Evolutionary conservation across 1,140 invertebrate genomes (phyloP).

Genomic region (Thaumetopoea pityocampa): DNA sequence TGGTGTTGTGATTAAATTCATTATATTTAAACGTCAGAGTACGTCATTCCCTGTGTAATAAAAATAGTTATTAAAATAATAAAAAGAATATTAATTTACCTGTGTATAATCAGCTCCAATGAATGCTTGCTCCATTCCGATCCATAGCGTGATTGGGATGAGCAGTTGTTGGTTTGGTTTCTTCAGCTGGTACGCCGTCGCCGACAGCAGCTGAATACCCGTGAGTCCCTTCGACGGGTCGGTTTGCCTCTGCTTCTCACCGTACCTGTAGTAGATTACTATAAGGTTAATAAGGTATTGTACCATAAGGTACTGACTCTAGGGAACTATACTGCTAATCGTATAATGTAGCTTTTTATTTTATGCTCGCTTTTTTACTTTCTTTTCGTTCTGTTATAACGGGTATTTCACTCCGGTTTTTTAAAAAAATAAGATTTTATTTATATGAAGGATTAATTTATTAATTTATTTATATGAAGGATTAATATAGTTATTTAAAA

Average conservation of each 20-base stretch:
- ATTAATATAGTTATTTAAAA: no score
- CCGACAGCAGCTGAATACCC: constrained; percentile 88
- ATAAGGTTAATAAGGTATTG: background rate
- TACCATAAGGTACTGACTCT: constrained; percentile 9
- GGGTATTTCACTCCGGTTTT: no score
- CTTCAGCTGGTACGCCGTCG: constrained; percentile 93
- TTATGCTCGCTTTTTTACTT: no score
- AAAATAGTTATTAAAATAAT: no score
- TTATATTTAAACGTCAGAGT: no score
- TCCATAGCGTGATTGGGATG: constrained; percentile 96
- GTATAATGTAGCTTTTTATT: no score
- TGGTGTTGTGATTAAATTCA: no score
- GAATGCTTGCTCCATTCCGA: constrained; percentile 98
- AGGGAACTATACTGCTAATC: constrained; percentile 12
- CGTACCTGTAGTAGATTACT: constrained; percentile 75
- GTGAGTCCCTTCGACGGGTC: constrained; percentile 82
- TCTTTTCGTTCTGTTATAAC: no score
- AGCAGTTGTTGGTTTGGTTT: constrained; percentile 94
- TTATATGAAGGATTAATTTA: no score
- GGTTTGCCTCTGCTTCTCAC: constrained; percentile 85
- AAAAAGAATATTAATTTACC: constrained; percentile 75
- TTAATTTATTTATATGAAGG: no score
- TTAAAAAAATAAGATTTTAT: no score
- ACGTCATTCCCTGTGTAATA: no score
- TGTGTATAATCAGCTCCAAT: constrained; percentile 96